Evolutionary conservation across 2,888 invertebrate species (phyloP).

Genomic region (Drosophila eohydei): DNA sequence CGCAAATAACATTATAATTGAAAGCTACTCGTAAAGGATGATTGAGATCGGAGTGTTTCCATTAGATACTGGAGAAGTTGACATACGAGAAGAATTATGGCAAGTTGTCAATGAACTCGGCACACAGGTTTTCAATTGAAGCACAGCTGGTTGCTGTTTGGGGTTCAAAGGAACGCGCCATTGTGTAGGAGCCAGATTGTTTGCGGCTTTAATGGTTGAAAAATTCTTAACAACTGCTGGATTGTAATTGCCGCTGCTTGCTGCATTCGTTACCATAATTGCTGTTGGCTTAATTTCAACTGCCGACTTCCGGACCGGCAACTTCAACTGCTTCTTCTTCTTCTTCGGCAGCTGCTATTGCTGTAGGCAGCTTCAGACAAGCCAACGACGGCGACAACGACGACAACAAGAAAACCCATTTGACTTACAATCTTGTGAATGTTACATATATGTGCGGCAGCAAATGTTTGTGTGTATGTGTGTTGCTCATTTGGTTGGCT

Average conservation of each 20-base stretch:
- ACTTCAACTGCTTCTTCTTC: conserved; percentile 56
- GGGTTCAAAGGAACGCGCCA: background rate
- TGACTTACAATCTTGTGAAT: conserved; percentile 66
- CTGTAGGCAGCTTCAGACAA: conserved; percentile 41
- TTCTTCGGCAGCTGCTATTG: conserved; percentile 33
- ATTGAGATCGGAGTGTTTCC: conserved; percentile 11
- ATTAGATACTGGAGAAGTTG: background rate
- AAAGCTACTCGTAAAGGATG: conserved; percentile 49
- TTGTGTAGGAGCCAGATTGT: conserved; percentile 14
- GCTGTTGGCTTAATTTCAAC: conserved; percentile 78
- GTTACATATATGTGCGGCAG: conserved; percentile 31
- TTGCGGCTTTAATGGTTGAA: conserved; percentile 54
- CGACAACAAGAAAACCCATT: conserved; percentile 73
- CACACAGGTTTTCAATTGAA: background rate
- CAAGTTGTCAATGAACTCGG: conserved; percentile 36
- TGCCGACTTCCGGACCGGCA: conserved; percentile 74
- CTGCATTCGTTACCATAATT: conserved; percentile 76
- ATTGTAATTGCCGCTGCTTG: conserved; percentile 73
- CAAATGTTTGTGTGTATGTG: conserved; percentile 14
- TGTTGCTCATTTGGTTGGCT: conserved; percentile 72
- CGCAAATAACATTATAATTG: conserved; percentile 68
- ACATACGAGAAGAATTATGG: background rate
- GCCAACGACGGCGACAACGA: conserved; percentile 56
- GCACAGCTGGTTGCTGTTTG: background rate
- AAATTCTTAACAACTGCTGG: conserved; percentile 54